A percentile compares a stretch with the other conserved stretches of the same genome.
Evolutionary conservation across 2,113 vertebrate species (phyloP).

Genomic region (Hepsetus odoe): DNA sequence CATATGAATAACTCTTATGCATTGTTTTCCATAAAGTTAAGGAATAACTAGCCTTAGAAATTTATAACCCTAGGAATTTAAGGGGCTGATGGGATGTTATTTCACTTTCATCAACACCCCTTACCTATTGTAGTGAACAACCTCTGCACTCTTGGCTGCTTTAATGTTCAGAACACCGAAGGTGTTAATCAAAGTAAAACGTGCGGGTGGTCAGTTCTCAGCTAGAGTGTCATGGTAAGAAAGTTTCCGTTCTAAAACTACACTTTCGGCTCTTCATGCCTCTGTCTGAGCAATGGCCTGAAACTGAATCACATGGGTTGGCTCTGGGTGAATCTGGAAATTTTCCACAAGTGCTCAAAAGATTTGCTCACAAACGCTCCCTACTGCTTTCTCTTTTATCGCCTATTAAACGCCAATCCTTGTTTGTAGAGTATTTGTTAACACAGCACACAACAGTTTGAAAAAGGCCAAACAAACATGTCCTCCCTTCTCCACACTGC

Average conservation of each 20-base stretch:
- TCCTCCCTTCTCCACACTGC: slow-evolving; percentile 29
- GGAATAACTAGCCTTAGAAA: too few species aligned
- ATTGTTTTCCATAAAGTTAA: too few species aligned
- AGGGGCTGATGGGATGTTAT: too few species aligned
- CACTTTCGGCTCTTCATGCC: not conserved
- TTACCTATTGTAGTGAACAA: too few species aligned
- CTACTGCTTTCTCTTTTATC: slow-evolving; percentile 8
- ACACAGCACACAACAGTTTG: slow-evolving; percentile 38
- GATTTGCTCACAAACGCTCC: slow-evolving; percentile 27
- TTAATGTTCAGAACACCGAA: too few species aligned
- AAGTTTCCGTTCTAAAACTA: not conserved
- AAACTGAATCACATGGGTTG: not conserved
- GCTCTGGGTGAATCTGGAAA: not conserved
- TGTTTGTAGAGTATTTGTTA: slow-evolving; percentile 43
- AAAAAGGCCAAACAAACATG: slow-evolving; percentile 38
- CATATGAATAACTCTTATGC: too few species aligned
- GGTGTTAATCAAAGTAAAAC: not conserved
- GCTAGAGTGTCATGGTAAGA: not conserved
- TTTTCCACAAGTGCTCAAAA: not conserved
- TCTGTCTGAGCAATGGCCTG: not conserved
- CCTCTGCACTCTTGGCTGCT: too few species aligned
- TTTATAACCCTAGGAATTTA: too few species aligned
- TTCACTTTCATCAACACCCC: too few species aligned
- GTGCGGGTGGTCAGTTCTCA: not conserved
- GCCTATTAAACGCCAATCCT: slow-evolving; percentile 13